Base-by-base conservation (phyloP, 2,113 vertebrate genomes). In the Stegastes partitus region DNA sequence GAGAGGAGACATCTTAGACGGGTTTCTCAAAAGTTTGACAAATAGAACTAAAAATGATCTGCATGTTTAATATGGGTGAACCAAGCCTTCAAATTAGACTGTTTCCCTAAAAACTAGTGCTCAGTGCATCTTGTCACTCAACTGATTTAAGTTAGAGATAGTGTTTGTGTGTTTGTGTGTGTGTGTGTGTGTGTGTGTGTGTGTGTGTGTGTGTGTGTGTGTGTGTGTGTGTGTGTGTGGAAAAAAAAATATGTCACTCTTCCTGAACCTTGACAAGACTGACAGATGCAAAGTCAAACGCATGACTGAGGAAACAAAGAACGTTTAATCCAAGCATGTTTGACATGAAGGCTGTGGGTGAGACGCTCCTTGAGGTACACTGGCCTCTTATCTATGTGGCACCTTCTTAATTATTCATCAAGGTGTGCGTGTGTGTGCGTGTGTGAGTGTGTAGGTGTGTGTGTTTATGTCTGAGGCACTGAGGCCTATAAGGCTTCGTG, bases 351-450 rank as follows among this genome's bases (percentile, higher is more conserved):
- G 82, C 57, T 47, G 69, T 6, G 80, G 77, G 83, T 80, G 75
- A 83, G 83, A 80, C 25, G 49, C 80, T 91, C 80, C 79, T 90
- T 70, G 74, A 87, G 91, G 68, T 85, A 58, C 54, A 57, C 69
- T 63, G 77, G 87, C 77, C 84, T 94, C 74, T 89, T 79, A 86
- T 91, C 87, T 78, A 63, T 63, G 79, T 68, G 65, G 22, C 64
- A 34, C 75, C 89, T 84, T 53, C 49, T 94, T 91, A 90, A 94
- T 92, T 94, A 94, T 94, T 94, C 87, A 94, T 89, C 66, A 87
- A 80, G 81, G 63, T 59, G 57, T 62, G 45, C 70, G 50, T 62
- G 58, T 22, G 31, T 37, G 54, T 51, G 69, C 45, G 68, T 53
- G 68, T 59, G 58, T 54, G 47, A 62, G 57, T 58, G 80, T 53